phyloP scores from a whole-genome alignment of 37 sponge, comb jelly and placozoan genomes.

The Chondrilla cf. caribensis region DNA sequence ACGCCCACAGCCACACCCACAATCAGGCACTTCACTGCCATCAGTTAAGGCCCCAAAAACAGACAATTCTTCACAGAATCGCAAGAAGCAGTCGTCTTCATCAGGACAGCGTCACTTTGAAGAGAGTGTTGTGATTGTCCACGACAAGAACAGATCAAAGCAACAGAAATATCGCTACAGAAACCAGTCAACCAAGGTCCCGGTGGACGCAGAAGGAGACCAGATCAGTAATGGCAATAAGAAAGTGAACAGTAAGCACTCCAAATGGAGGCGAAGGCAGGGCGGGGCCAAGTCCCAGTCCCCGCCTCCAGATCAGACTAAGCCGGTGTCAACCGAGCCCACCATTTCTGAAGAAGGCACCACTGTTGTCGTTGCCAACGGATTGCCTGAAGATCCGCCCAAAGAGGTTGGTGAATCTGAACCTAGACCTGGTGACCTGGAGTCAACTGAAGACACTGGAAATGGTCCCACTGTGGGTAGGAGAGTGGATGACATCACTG shows the following conservation, averaged over 20 bases:
- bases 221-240: background rate
- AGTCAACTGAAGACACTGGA: too few species aligned
- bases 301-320: too few species aligned
- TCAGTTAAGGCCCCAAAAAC: background rate
- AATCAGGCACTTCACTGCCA: background rate
- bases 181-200: background rate
- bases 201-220: background rate
- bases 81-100: background rate
- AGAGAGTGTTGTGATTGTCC: constrained; percentile 20
- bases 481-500: too few species aligned
- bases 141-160: background rate
- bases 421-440: too few species aligned
- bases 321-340: too few species aligned
- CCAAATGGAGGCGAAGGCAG: background rate
- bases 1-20: too few species aligned
- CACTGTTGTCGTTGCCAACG: too few species aligned
- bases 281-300: background rate
- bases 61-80: background rate
- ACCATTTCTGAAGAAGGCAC: too few species aligned
- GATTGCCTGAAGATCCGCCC: too few species aligned
- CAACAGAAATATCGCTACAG: background rate
- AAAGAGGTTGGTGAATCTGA: too few species aligned
- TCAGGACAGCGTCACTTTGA: background rate
- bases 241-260: background rate
- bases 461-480: too few species aligned